Evolutionary conservation across 2,113 vertebrate genomes (phyloP).

Genomic region (Caranx melampygus): DNA sequence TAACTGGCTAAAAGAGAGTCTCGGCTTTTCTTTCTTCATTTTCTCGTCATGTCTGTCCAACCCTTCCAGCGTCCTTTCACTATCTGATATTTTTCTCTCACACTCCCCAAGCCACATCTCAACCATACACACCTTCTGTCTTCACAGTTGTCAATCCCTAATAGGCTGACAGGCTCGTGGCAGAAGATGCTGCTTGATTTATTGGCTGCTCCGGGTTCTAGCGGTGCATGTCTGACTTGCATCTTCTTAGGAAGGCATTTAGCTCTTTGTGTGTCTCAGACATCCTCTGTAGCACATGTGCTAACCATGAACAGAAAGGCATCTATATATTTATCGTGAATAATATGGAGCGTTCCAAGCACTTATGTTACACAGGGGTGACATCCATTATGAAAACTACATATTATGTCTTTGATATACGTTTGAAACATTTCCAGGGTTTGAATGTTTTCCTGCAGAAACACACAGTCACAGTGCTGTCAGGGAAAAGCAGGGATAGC

Average conservation of each 20-base stretch:
- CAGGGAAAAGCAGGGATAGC: slow-evolving; percentile 33
- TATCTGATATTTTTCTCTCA: slow-evolving; percentile 52
- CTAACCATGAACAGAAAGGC: slow-evolving; percentile 7
- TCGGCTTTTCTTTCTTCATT: slow-evolving; percentile 14
- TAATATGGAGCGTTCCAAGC: not conserved
- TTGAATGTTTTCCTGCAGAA: slow-evolving; percentile 31
- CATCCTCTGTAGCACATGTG: slow-evolving; percentile 29
- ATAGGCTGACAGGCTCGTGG: slow-evolving; percentile 79
- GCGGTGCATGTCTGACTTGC: slow-evolving; percentile 73
- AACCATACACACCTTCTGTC: slow-evolving; percentile 72
- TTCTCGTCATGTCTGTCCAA: slow-evolving; percentile 58
- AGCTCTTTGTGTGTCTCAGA: slow-evolving; percentile 43
- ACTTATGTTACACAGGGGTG: slow-evolving; percentile 5
- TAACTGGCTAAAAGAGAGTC: slow-evolving; percentile 46
- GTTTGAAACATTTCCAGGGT: slow-evolving; percentile 42
- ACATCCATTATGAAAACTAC: slow-evolving; percentile 35
- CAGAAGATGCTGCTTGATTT: slow-evolving; percentile 78
- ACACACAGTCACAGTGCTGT: slow-evolving; percentile 25
- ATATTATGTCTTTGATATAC: slow-evolving; percentile 20
- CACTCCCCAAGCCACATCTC: slow-evolving; percentile 56
- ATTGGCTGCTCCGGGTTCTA: slow-evolving; percentile 75
- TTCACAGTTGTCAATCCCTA: slow-evolving; percentile 74
- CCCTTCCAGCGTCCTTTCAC: slow-evolving; percentile 32
- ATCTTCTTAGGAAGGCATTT: slow-evolving; percentile 67
- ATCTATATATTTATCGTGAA: slow-evolving; percentile 6